phyloP scores from a whole-genome alignment of 2,888 invertebrate genomes.

The Leucophenga maculata region DNA sequence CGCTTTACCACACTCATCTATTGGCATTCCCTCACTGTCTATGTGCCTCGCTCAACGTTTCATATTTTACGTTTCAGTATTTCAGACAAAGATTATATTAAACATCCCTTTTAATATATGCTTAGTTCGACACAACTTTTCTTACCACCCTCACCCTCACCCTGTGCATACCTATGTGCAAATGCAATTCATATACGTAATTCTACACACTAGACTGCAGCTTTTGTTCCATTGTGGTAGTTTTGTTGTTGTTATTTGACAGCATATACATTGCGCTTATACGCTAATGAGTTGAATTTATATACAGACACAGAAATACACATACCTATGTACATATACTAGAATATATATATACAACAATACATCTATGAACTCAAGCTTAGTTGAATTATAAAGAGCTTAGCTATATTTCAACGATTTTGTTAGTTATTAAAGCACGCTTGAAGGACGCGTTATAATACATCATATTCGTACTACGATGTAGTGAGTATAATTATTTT shows the following conservation, averaged over 20 bases:
- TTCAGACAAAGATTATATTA: no score
- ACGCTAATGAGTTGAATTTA: slow-evolving; percentile 16
- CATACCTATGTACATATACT: no score
- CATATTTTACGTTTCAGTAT: no score
- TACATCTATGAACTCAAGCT: background rate
- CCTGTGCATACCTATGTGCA: slow-evolving; percentile 38
- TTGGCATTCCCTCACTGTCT: no score
- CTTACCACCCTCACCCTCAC: no score
- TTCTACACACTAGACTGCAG: slow-evolving; percentile 27
- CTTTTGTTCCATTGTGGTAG: slow-evolving; percentile 8
- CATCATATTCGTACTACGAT: no score
- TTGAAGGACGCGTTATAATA: no score
- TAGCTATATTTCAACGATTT: background rate
- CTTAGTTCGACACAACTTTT: no score
- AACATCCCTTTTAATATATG: no score
- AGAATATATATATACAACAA: background rate
- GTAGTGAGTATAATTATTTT: background rate
- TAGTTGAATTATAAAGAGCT: slow-evolving; percentile 3
- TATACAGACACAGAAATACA: background rate
- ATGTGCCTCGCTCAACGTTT: no score
- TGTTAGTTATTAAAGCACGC: no score
- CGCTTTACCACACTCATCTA: no score
- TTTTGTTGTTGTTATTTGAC: slow-evolving; percentile 10
- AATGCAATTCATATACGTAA: slow-evolving; percentile 42
- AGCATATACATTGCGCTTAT: background rate